Conservation (phyloP, 1,140 invertebrate genomes). For the Drosophila setifemur region DNA sequence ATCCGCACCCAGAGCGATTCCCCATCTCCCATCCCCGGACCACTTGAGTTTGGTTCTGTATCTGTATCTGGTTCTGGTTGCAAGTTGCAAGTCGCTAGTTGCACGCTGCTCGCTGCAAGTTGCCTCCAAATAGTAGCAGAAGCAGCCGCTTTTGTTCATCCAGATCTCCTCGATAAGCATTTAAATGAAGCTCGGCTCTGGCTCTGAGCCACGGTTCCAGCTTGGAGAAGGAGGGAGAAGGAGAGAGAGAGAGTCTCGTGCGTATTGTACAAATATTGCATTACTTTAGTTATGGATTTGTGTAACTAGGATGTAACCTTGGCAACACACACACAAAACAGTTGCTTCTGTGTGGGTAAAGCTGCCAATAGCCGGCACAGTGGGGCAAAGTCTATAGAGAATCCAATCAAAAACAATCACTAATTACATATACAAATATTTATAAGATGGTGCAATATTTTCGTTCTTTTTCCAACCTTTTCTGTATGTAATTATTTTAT, state of each 20-base stretch:
- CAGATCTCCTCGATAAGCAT: conserved; percentile 78
- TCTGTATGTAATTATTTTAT: too few species aligned
- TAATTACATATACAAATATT: too few species aligned
- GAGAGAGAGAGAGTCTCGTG: too few species aligned
- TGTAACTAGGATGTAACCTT: conserved; percentile 78
- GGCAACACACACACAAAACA: conserved; percentile 50
- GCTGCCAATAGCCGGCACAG: conserved; percentile 24
- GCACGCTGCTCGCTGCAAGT: neutral
- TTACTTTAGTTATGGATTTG: conserved; percentile 78
- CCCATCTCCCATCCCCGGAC: conserved; percentile 18
- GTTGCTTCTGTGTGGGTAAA: conserved; percentile 21
- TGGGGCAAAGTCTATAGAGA: conserved; percentile 6
- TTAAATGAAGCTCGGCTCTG: conserved; percentile 75
- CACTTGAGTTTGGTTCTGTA: conserved; percentile 73
- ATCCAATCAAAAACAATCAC: neutral
- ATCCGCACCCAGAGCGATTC: conserved; percentile 53
- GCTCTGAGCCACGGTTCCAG: too few species aligned
- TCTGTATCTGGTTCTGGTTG: conserved; percentile 71
- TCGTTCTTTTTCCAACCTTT: too few species aligned
- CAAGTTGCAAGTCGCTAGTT: conserved; percentile 24
- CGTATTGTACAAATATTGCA: conserved; percentile 79
- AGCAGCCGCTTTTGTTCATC: conserved; percentile 75
- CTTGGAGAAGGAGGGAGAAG: too few species aligned
- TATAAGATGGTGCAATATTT: too few species aligned
- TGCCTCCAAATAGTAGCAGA: conserved; percentile 21